phyloP scores from a whole-genome alignment of 2,797 vertebrate species.

The Petrocephalus sullivani region DNA sequence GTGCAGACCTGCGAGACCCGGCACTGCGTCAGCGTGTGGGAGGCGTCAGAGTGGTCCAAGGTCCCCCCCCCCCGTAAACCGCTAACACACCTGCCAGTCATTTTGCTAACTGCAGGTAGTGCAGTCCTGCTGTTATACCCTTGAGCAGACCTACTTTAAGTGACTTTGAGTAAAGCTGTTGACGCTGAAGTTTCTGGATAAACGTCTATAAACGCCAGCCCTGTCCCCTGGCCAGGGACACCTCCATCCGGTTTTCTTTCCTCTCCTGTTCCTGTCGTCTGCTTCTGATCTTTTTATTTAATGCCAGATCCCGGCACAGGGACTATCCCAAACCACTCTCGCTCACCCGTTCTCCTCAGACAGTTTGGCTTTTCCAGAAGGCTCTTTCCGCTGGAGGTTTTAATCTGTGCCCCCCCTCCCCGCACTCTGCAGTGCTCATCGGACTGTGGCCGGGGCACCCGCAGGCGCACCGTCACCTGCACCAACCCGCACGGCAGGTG shows the following conservation, averaged over 20 bases:
- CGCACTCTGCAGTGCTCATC: conserved; percentile 79
- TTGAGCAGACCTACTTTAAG: neutral
- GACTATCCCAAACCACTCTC: neutral
- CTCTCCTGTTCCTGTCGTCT: neutral
- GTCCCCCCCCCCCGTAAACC: conserved; percentile 48
- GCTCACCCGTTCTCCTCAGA: neutral
- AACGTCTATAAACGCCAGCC: no score
- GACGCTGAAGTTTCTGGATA: no score
- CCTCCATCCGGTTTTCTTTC: neutral
- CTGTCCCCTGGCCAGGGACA: no score
- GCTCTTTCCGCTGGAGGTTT: neutral
- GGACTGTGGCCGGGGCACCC: conserved; percentile 76
- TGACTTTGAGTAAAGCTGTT: neutral
- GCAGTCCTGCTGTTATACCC: neutral
- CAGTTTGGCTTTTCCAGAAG: neutral
- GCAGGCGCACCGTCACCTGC: conserved; percentile 75
- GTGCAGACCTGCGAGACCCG: conserved; percentile 82
- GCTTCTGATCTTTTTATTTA: neutral
- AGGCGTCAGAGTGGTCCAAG: conserved; percentile 91
- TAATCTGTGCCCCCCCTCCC: neutral
- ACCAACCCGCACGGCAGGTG: conserved; percentile 82
- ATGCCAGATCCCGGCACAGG: neutral
- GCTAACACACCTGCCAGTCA: neutral
- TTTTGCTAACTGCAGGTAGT: neutral
- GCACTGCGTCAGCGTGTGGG: conserved; percentile 85